Evolutionary conservation across 2,113 vertebrate genomes (phyloP).

Genomic region (Nothocercus nigrocapillus): DNA sequence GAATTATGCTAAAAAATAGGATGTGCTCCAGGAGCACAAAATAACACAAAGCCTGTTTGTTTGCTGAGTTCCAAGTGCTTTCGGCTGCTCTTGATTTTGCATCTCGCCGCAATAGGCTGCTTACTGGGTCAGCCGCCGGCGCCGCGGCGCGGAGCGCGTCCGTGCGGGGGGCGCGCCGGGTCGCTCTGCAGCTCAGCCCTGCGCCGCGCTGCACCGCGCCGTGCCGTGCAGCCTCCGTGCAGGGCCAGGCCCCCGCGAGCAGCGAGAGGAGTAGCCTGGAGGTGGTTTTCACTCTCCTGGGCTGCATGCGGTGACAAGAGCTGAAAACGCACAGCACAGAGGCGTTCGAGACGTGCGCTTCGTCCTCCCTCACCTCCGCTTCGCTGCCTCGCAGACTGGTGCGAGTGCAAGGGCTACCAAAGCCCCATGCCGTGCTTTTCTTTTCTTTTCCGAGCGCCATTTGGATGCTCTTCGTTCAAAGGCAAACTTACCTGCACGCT

Average conservation of each 20-base stretch:
- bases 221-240: not conserved
- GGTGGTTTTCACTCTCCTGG: not conserved
- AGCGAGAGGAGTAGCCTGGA: slow-evolving; percentile 56
- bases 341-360: not conserved
- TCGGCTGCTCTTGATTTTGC: slow-evolving; percentile 18
- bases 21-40: not conserved
- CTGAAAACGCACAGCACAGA: slow-evolving; percentile 13
- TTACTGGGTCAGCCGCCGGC: not conserved
- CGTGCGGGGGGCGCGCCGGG: not conserved
- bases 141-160: not conserved
- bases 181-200: not conserved
- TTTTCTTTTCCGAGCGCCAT: not conserved
- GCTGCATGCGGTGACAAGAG: slow-evolving; percentile 5
- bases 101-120: not conserved
- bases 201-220: not conserved
- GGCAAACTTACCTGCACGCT: not conserved
- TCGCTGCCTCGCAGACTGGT: not conserved
- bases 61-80: slow-evolving; percentile 49
- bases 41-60: slow-evolving; percentile 26
- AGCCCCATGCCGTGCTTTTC: not conserved
- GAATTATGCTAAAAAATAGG: not conserved
- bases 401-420: not conserved
- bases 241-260: slow-evolving; percentile 18
- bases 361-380: not conserved
- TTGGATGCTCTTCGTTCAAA: not conserved